These are phyloP conservation scores for Thereuonema tuberculata DNA, from an alignment of 1,140 invertebrate species.

Conservation along the genomic window DNA sequence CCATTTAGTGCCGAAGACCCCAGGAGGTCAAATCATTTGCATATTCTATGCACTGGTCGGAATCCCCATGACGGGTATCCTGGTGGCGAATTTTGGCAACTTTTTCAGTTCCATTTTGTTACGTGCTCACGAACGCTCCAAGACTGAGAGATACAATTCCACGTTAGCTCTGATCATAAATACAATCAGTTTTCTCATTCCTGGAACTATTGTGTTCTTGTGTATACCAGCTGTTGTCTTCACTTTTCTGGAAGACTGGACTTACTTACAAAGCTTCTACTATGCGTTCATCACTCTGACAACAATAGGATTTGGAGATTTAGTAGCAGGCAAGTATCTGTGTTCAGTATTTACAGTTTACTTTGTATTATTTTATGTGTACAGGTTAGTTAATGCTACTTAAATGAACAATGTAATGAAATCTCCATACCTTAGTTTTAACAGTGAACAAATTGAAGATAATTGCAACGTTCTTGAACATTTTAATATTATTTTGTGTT, in stretches of 20 bases:
- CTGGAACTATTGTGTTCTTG: conserved; percentile 79
- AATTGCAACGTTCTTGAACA: no score
- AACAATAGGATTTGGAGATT: conserved; percentile 89
- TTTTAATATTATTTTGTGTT: no score
- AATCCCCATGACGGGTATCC: conserved; percentile 85
- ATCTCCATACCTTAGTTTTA: no score
- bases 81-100: conserved; percentile 60
- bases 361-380: no score
- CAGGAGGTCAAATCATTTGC: conserved; percentile 65
- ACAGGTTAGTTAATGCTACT: no score
- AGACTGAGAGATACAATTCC: neutral
- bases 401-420: no score
- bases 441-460: no score
- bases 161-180: conserved; percentile 48
- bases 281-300: conserved; percentile 84
- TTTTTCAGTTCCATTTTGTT: conserved; percentile 46
- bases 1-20: conserved; percentile 71
- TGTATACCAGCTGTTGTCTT: conserved; percentile 82
- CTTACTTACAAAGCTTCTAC: conserved; percentile 75
- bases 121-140: conserved; percentile 5
- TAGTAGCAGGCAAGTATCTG: conserved; percentile 59
- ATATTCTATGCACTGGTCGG: conserved; percentile 86
- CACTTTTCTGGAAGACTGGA: conserved; percentile 73
- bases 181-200: conserved; percentile 61
- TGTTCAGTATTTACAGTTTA: neutral